These are phyloP conservation scores for Petromus typicus DNA, from an alignment of 2,113 vertebrate species.

Conservation along the genomic window DNA sequence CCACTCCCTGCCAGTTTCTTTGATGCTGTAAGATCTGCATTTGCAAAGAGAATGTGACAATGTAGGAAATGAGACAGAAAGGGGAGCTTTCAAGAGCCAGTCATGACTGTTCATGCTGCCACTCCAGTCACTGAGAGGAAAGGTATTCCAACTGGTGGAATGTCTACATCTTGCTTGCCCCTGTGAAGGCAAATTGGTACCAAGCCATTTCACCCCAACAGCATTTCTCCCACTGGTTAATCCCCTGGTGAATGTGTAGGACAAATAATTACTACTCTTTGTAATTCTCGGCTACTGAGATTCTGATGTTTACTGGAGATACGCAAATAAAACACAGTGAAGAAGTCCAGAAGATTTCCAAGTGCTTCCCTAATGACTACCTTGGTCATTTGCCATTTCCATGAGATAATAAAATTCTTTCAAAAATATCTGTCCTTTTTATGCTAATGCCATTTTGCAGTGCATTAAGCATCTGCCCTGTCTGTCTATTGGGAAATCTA, in stretches of 20 bases:
- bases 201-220: accelerated
- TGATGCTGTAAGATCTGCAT: neutral
- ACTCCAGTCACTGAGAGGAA: neutral
- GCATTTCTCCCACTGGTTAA: neutral
- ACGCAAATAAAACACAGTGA: neutral
- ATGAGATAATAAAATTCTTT: neutral
- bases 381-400: neutral
- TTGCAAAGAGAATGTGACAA: neutral
- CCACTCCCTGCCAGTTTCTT: neutral
- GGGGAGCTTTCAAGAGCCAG: neutral
- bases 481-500: neutral
- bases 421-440: neutral
- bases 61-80: neutral
- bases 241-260: accelerated
- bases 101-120: no score
- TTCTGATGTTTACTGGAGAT: neutral
- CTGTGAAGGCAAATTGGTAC: neutral
- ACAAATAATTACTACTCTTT: neutral
- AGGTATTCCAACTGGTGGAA: neutral
- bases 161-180: neutral
- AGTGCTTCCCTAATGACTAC: neutral
- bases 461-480: neutral
- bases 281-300: neutral
- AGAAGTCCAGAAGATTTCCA: neutral
- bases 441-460: neutral